Evolutionary conservation across 2,797 vertebrate genomes (phyloP).

Genomic region (Meda fulgida): DNA sequence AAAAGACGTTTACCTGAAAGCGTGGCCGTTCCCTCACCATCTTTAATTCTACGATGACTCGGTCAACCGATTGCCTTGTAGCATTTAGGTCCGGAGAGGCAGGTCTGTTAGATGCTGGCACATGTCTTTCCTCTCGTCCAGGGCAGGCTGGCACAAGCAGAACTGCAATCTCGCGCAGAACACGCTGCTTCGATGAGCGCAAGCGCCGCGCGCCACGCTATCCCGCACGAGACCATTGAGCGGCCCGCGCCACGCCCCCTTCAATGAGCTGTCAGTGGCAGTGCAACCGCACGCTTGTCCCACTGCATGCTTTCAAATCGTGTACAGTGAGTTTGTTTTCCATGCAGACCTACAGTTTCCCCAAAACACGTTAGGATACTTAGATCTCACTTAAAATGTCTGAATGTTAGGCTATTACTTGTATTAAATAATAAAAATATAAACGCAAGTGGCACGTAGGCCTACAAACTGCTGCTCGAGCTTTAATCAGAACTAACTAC

Average conservation of each 20-base stretch:
- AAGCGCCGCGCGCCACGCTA: slow-evolving; percentile 52
- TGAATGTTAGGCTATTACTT: not conserved
- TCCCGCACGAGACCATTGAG: slow-evolving; percentile 51
- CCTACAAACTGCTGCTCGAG: not conserved
- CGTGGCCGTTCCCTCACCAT: slow-evolving; percentile 25
- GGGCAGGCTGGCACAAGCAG: slow-evolving; percentile 33
- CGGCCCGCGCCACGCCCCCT: slow-evolving; percentile 60
- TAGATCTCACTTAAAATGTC: not conserved
- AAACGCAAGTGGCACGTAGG: too few relatives aligned
- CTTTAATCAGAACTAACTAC: not conserved
- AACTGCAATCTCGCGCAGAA: slow-evolving; percentile 55
- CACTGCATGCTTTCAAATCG: slow-evolving; percentile 5
- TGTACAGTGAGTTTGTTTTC: not conserved
- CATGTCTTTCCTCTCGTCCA: slow-evolving; percentile 41
- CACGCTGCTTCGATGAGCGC: slow-evolving; percentile 56
- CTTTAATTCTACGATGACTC: slow-evolving; percentile 33
- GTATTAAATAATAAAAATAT: not conserved
- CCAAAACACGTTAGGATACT: not conserved
- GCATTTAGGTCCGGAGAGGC: slow-evolving; percentile 45
- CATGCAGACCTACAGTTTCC: not conserved
- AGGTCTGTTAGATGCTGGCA: slow-evolving; percentile 44
- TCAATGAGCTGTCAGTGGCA: slow-evolving; percentile 38
- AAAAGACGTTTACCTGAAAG: slow-evolving; percentile 50
- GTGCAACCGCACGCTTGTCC: not conserved
- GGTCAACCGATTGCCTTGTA: slow-evolving; percentile 1